phyloP scores from a whole-genome alignment of 2,113 vertebrate genomes.

The Muntiacus muntjak region DNA sequence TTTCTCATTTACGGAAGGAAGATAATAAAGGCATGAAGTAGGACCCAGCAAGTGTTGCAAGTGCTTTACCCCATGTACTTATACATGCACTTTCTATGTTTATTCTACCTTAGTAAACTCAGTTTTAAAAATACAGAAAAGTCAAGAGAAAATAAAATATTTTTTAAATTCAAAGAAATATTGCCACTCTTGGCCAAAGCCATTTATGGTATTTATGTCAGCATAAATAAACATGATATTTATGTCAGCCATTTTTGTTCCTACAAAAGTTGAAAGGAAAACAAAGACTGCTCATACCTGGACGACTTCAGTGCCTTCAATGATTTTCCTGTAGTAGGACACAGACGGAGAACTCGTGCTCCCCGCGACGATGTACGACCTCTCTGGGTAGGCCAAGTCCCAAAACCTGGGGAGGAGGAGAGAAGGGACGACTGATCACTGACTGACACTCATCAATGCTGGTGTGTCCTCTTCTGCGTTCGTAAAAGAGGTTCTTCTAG shows the following conservation, averaged over 20 bases:
- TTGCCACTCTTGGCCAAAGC: not conserved
- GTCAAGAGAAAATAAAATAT: not conserved
- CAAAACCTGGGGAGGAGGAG: slow-evolving; percentile 87
- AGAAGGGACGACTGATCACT: not conserved
- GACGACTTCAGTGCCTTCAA: slow-evolving; percentile 96
- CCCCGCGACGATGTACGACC: slow-evolving; percentile 94
- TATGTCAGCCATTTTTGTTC: not conserved
- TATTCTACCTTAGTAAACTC: not conserved
- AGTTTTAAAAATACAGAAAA: not conserved
- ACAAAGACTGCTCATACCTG: slow-evolving; percentile 83
- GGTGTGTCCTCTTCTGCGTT: not conserved
- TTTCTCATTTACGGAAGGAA: not conserved
- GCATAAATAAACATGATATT: not conserved
- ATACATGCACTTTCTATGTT: not conserved
- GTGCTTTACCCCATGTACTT: not conserved
- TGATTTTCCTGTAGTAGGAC: slow-evolving; percentile 97
- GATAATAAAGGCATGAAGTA: not conserved
- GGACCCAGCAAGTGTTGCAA: not conserved
- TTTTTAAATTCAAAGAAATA: not conserved
- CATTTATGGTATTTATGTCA: not conserved
- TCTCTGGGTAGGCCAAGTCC: slow-evolving; percentile 96
- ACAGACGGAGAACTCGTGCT: slow-evolving; percentile 90
- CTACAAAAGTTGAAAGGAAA: not conserved
- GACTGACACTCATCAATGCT: not conserved
- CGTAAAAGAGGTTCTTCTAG: not conserved